Conservation (phyloP, 2,113 vertebrate genomes). For the Hippopotamus amphibius region DNA sequence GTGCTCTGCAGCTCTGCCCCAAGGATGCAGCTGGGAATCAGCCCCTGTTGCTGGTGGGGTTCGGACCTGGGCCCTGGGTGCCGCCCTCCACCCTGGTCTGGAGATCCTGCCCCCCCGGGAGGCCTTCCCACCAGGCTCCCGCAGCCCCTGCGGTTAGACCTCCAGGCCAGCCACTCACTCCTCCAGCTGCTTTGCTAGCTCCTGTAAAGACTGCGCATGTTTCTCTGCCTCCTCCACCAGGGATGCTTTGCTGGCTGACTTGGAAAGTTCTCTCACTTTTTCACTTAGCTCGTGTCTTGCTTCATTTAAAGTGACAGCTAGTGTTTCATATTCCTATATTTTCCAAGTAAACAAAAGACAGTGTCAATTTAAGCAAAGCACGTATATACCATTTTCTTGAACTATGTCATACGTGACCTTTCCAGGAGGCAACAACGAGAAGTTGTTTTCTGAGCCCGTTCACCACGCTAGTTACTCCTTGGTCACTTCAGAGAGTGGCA, state of each 20-base stretch:
- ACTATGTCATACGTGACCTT: background rate
- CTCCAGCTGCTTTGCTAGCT: constrained; percentile 91
- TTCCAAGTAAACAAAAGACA: constrained; percentile 63
- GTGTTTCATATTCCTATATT: constrained; percentile 92
- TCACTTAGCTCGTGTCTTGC: constrained; percentile 91
- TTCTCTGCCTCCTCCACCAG: constrained; percentile 92
- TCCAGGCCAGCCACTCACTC: constrained; percentile 86
- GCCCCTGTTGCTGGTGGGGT: background rate
- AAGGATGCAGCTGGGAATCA: background rate
- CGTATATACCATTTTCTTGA: background rate
- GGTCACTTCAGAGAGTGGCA: background rate
- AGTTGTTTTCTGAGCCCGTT: constrained; percentile 41
- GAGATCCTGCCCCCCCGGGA: background rate
- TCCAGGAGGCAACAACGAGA: background rate
- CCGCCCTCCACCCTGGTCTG: background rate
- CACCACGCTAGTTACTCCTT: background rate
- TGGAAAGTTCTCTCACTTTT: constrained; percentile 89
- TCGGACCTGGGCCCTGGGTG: background rate
- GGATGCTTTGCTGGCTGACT: constrained; percentile 87
- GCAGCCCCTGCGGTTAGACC: accelerated
- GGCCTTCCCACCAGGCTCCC: background rate
- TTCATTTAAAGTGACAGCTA: constrained; percentile 92
- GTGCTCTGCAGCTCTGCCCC: background rate
- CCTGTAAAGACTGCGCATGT: constrained; percentile 89
- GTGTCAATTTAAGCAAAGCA: background rate